A percentile compares a stretch with the other conserved stretches of the same genome.
Evolutionary conservation across 2,797 vertebrate genomes (phyloP).

Genomic region (Argya squamiceps): DNA sequence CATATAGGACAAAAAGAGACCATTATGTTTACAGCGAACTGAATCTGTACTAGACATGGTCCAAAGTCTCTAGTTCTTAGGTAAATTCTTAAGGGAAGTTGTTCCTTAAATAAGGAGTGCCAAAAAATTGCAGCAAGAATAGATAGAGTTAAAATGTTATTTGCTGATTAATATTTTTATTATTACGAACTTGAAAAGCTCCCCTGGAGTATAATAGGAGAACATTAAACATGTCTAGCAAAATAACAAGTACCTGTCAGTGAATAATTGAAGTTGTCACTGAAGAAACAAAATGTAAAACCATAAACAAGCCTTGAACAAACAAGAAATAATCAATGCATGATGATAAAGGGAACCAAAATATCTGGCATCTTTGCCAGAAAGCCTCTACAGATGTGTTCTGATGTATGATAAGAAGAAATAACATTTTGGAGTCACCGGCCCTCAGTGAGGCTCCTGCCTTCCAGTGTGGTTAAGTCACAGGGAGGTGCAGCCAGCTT

Average conservation of each 20-base stretch:
- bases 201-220: background rate
- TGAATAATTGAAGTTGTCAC: background rate
- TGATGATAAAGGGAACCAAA: conserved; percentile 44
- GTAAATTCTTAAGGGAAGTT: background rate
- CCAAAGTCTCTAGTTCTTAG: background rate
- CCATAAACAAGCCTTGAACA: conserved; percentile 31
- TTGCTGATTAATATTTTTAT: background rate
- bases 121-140: background rate
- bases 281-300: conserved; percentile 16
- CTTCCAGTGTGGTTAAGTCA: conserved; percentile 26
- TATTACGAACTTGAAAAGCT: background rate
- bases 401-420: conserved; percentile 63
- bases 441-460: background rate
- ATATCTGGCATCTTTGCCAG: conserved; percentile 33
- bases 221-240: background rate
- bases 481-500: background rate
- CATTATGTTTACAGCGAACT: background rate
- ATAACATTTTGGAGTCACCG: conserved; percentile 28
- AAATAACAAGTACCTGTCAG: background rate
- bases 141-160: background rate
- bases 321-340: conserved; percentile 44
- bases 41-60: background rate
- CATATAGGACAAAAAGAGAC: background rate
- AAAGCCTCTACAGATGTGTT: conserved; percentile 53
- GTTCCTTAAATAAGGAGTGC: background rate